Percentiles rank a stretch among this genome's conserved stretches.
Conservation (phyloP, 2,113 vertebrate species). For the Oriolus oriolus region DNA sequence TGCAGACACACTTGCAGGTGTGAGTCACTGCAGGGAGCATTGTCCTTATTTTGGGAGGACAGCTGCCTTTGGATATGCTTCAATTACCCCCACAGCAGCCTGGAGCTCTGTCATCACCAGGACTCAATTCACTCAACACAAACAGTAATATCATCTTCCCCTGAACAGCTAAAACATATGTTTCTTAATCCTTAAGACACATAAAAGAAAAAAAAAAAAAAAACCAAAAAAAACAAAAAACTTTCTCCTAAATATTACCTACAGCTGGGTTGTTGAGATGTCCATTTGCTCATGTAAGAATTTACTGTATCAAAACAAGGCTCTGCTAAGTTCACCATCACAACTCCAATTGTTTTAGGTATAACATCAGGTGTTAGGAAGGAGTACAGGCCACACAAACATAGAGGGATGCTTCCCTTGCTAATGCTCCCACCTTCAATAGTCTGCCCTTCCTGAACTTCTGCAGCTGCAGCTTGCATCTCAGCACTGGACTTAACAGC, state of each 20-base stretch:
- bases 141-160: neutral
- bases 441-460: neutral
- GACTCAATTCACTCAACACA: neutral
- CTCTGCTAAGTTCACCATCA: neutral
- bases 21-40: neutral
- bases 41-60: neutral
- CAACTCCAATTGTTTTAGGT: fast-evolving
- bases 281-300: neutral
- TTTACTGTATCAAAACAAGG: neutral
- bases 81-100: neutral
- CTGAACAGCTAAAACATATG: neutral
- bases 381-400: neutral
- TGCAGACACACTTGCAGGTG: neutral
- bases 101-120: neutral
- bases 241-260: neutral
- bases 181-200: neutral
- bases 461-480: neutral
- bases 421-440: neutral
- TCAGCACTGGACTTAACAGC: neutral
- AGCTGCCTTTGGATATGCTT: neutral
- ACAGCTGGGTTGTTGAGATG: neutral
- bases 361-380: neutral
- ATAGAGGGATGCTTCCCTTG: neutral
- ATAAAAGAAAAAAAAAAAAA: neutral
- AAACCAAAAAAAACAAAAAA: neutral